phyloP scores from a whole-genome alignment of 1,140 invertebrate species.

The Drosophila insularis region DNA sequence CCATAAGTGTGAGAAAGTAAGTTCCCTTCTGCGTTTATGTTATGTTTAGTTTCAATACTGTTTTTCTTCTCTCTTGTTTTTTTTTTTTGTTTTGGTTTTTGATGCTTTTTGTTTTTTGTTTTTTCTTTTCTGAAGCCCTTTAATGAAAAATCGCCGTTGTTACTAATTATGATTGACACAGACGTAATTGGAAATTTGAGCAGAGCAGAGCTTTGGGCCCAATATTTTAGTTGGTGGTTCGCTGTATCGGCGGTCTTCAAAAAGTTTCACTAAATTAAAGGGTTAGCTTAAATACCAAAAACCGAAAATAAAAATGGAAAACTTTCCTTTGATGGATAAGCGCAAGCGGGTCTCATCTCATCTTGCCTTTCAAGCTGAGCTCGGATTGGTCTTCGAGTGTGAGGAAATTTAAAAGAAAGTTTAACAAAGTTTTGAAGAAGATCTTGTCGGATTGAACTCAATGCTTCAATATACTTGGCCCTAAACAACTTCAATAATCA shows the following conservation, averaged over 20 bases:
- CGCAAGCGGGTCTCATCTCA: constrained; percentile 37
- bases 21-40: constrained; percentile 41
- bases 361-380: constrained; percentile 21
- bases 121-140: constrained; percentile 56
- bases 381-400: constrained; percentile 40
- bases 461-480: not conserved
- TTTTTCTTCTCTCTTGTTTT: constrained; percentile 24
- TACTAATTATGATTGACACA: constrained; percentile 83
- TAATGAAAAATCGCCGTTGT: constrained; percentile 81
- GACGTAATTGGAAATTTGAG: constrained; percentile 82
- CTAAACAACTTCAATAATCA: not conserved
- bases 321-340: constrained; percentile 79
- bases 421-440: constrained; percentile 20
- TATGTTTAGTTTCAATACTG: constrained; percentile 47
- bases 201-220: constrained; percentile 68
- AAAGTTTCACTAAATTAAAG: constrained; percentile 80
- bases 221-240: constrained; percentile 31
- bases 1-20: constrained; percentile 72
- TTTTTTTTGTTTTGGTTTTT: constrained; percentile 35
- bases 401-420: constrained; percentile 66
- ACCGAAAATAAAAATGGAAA: constrained; percentile 46
- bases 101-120: constrained; percentile 29
- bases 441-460: not conserved
- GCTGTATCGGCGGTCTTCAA: constrained; percentile 69
- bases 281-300: constrained; percentile 60